Percentiles rank a stretch among this genome's conserved stretches.
phyloP scores from a whole-genome alignment of 2,113 vertebrate genomes.

The Rana temporaria region DNA sequence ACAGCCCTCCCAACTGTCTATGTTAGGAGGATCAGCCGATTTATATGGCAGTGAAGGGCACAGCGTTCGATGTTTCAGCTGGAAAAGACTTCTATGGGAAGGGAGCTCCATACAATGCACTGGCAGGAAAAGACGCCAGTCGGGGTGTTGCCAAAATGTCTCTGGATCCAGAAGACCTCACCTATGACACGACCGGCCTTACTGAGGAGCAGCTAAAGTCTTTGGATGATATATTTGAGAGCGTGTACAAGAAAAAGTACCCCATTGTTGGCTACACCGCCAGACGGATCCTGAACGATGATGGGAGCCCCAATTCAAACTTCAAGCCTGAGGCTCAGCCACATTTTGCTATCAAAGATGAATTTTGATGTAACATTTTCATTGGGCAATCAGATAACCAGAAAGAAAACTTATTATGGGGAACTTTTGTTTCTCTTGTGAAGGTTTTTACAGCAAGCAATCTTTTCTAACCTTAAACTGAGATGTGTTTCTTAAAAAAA shows the following conservation, averaged over 20 bases:
- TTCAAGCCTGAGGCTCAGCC: slow-evolving; percentile 94
- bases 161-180: slow-evolving; percentile 89
- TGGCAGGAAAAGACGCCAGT: slow-evolving; percentile 90
- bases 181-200: slow-evolving; percentile 86
- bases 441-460: too few relatives aligned
- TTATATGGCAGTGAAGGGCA: too few relatives aligned
- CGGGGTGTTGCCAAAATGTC: slow-evolving; percentile 97
- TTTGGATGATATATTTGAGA: slow-evolving; percentile 86
- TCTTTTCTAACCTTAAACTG: too few relatives aligned
- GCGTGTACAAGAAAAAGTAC: slow-evolving; percentile 93
- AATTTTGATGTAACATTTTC: slow-evolving; percentile 76
- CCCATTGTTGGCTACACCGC: slow-evolving; percentile 94
- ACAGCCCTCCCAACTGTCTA: too few relatives aligned
- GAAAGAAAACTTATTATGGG: too few relatives aligned
- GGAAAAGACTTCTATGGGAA: slow-evolving; percentile 96
- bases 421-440: too few relatives aligned
- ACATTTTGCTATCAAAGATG: slow-evolving; percentile 87
- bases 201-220: slow-evolving; percentile 82
- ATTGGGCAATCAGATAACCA: too few relatives aligned
- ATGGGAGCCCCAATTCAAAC: slow-evolving; percentile 88
- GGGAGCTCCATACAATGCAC: slow-evolving; percentile 88
- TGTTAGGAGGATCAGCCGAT: too few relatives aligned
- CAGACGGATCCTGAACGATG: slow-evolving; percentile 82
- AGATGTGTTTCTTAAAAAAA: too few relatives aligned
- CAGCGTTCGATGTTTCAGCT: too few relatives aligned